A percentile compares a stretch with the other conserved stretches of the same genome.
Conservation (phyloP, 2,888 invertebrate species). For the Chromoteleia sp. region DNA sequence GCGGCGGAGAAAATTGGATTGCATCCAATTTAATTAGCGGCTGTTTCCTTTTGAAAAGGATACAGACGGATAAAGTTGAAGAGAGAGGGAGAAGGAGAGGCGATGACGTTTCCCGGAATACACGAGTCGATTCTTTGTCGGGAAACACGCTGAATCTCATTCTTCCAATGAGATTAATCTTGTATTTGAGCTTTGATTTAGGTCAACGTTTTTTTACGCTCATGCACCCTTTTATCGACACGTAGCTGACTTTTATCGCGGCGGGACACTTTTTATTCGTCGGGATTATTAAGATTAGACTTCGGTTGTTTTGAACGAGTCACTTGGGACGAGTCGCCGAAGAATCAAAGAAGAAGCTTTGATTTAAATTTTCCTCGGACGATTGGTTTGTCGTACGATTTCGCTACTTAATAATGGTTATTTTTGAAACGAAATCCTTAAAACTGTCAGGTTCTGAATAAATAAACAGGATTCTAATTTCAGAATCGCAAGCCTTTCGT, state of each 20-base stretch:
- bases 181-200: conserved; percentile 25
- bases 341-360: no score
- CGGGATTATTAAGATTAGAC: background rate
- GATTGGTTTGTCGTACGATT: no score
- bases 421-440: no score
- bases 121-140: conserved; percentile 20
- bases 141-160: conserved; percentile 1
- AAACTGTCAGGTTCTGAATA: no score
- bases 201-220: conserved; percentile 24
- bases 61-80: conserved; percentile 11
- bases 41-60: conserved; percentile 44
- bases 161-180: conserved; percentile 29
- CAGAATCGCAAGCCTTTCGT: no score
- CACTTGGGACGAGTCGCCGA: background rate
- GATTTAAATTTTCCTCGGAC: no score
- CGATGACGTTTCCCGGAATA: conserved; percentile 15
- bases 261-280: background rate
- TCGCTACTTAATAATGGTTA: no score
- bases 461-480: no score
- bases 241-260: background rate
- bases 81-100: no score
- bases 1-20: conserved; percentile 56
- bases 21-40: conserved; percentile 62
- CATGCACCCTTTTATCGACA: background rate
- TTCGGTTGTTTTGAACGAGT: background rate